Base-by-base conservation (phyloP, 2,797 vertebrate genomes). In the Pantherophis alleghaniensis region DNA sequence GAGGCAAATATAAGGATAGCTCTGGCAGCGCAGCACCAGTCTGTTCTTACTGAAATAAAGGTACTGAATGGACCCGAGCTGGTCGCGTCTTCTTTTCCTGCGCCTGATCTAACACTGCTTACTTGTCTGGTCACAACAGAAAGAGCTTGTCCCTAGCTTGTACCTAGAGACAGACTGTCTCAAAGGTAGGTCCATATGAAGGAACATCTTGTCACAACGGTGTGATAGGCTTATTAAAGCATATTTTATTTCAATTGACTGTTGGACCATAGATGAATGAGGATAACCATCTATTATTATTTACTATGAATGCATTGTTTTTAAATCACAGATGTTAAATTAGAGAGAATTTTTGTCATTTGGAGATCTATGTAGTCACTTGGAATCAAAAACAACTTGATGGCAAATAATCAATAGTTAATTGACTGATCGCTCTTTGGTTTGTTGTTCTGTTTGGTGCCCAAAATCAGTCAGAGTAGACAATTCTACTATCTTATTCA, bases 401-500 rank as follows among this genome's bases (percentile, higher is more conserved):
- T 47, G 37, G 74, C 74, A 83, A 37, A 12, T 22, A 83, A 74
- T 74, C 66, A 74, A 47, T 47, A 24, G 10, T 83, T 22, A 83
- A 47, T 47, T 47, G 37, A 47, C 37, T 11, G 20, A 47, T 83
- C 1, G 6, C 2, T 74, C 10, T 24, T 83, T 83, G 37, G 37
- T 47, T 83, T 83, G 74, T 12, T 83, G 74, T 12, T 83, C 37
- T 83, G 37, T 83, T 47, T 47, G 20, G 10, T 83, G 74, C 20
- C n/a, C 37, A 22, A 24, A 83, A 42, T 24, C 74, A 79, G 18
- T 79, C 37, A 83, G 37, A 83, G 37, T 83, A 24, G 9, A 83
- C 20, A 10, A 83, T 42, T 42, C 51, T 42, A 87, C 92, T 92
- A 92, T 87, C n/a, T 95, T 37, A 32, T 83, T 83, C 20, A 88